These are phyloP conservation scores for Hemibagrus guttatus DNA, from an alignment of 2,797 vertebrate species.

Conservation along the genomic window DNA sequence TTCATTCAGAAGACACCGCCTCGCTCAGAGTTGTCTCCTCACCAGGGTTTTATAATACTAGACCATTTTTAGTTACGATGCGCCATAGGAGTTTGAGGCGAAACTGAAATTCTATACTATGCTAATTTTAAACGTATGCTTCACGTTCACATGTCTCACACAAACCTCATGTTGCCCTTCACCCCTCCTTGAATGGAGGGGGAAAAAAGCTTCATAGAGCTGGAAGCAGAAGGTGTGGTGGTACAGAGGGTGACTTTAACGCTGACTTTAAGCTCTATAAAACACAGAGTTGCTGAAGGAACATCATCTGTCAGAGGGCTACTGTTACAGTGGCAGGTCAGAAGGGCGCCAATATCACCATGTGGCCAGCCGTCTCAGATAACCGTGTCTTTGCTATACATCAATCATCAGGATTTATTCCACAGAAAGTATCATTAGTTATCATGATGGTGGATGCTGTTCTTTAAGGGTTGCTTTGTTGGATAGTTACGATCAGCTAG, in stretches of 20 bases:
- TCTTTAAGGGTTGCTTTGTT: not conserved
- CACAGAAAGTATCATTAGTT: slow-evolving; percentile 1
- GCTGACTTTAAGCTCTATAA: slow-evolving; percentile 11
- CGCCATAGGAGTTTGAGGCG: not conserved
- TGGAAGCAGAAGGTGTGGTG: not conserved
- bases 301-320: slow-evolving; percentile 32
- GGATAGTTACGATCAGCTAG: not conserved
- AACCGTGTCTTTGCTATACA: slow-evolving; percentile 22
- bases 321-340: slow-evolving; percentile 30
- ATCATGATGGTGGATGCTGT: not conserved
- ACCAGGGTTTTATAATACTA: not conserved
- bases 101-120: not conserved
- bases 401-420: slow-evolving; percentile 26
- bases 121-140: not conserved
- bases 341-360: slow-evolving; percentile 26
- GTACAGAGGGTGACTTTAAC: not conserved
- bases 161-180: not conserved
- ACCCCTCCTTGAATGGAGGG: not conserved
- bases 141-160: not conserved
- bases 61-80: not conserved
- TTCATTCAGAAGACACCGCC: no score
- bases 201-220: not conserved
- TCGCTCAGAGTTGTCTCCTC: not conserved
- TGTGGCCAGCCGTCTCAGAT: slow-evolving; percentile 19
- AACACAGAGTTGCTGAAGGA: slow-evolving; percentile 29